phyloP scores from a whole-genome alignment of 2,888 invertebrate genomes.

The Griposia aprilina region DNA sequence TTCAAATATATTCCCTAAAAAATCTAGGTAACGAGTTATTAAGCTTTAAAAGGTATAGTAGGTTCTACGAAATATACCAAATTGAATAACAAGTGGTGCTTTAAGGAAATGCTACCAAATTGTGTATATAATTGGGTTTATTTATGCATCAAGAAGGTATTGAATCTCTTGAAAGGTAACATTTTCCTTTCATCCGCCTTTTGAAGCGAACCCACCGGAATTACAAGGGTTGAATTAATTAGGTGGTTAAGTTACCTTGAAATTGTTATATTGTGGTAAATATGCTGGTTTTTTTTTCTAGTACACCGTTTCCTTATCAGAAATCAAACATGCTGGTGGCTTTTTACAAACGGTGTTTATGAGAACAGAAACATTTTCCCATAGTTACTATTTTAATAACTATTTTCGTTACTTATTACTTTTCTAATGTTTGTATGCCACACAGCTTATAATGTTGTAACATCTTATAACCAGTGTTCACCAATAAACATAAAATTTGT shows the following conservation, averaged over 20 bases:
- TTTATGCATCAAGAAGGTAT: conserved; percentile 51
- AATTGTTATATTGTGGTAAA: conserved; percentile 13
- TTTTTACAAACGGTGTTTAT: neutral
- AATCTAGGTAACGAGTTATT: neutral
- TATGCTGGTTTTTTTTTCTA: conserved; percentile 1
- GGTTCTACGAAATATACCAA: conserved; percentile 19
- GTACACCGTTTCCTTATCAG: too few relatives aligned
- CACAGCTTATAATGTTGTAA: neutral
- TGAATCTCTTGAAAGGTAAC: conserved; percentile 42
- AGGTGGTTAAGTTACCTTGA: conserved; percentile 3
- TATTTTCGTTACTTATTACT: neutral
- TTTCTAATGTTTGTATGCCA: neutral
- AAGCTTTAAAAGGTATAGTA: neutral
- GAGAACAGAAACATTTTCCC: neutral
- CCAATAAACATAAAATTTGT: neutral
- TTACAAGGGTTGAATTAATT: conserved; percentile 47
- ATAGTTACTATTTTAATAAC: neutral
- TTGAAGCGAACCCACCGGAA: conserved; percentile 21
- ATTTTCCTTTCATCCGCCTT: conserved; percentile 42
- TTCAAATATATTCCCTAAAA: neutral
- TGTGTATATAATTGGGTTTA: conserved; percentile 49
- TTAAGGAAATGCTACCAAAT: conserved; percentile 20
- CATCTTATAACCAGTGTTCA: neutral
- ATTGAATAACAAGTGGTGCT: conserved; percentile 15
- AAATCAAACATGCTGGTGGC: neutral